Base-by-base conservation (phyloP, 2,888 invertebrate genomes). In the Tipula confusa region DNA sequence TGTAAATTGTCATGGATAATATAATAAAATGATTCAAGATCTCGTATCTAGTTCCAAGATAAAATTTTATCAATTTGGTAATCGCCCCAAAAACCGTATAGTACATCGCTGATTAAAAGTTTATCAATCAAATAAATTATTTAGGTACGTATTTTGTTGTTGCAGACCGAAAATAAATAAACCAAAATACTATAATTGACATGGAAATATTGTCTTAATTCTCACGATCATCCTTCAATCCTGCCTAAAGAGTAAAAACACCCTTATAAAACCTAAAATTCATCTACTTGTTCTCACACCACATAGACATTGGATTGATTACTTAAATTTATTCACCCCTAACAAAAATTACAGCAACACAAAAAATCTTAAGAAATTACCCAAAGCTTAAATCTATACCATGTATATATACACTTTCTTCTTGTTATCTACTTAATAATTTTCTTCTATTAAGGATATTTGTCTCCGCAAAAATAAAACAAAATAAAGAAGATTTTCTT, bases 191-290 rank as follows among this genome's bases (percentile, higher is more conserved):
- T 64, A 64, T 64, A 64, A 64, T 64, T 64, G 64, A 64, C 64
- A 64, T 64, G 64, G 64, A 64, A 64, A 64, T 64, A 64, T 64
- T 64, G 64, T 64, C 64, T 64, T 64, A 64, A 64, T 64, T 64
- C 64, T 64, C 64, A 64, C 64, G 64, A 64, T 24, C 64, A 64
- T 64, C 24, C 64, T 24, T 64, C 64, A 64, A 24, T n/a, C n/a
- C n/a, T 64, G 64, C 64, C 24, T 18, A 24, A 64, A 9, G 11
- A 64, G 64, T n/a, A n/a, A n/a, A n/a, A n/a, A 64, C 64, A 64
- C 64, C 64, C 64, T 64, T 64, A 7, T 24, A 6, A 43, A 48
- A 48, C 48, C 18, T 64, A 9, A 24, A 64, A 64, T 64, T 64
- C 64, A 24, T n/a, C n/a, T n/a, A n/a, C n/a, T n/a, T n/a, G n/a